These are phyloP conservation scores for Xanthia togata DNA, from an alignment of 2,888 invertebrate genomes.

Conservation along the genomic window DNA sequence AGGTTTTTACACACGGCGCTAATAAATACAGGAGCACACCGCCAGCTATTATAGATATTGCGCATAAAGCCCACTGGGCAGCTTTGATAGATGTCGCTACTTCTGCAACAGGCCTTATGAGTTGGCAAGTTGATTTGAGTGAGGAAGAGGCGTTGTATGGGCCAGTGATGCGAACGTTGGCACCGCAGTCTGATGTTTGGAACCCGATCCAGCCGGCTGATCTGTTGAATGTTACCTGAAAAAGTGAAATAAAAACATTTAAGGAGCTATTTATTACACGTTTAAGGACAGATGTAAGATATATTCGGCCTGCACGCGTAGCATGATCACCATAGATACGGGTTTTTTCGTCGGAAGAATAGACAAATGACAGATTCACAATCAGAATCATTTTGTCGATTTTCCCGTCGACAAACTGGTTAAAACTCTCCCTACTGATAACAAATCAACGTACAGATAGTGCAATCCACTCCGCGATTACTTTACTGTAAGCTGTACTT, in stretches of 20 bases:
- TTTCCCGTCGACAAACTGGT: no score
- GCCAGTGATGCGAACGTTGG: conserved; percentile 80
- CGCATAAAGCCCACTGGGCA: conserved; percentile 84
- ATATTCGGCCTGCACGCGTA: background rate
- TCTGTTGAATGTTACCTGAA: conserved; percentile 87
- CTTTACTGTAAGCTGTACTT: no score
- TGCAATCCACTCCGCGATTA: no score
- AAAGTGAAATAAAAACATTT: conserved; percentile 27
- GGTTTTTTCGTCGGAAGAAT: no score
- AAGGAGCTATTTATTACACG: background rate
- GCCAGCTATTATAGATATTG: conserved; percentile 80
- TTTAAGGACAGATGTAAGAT: background rate
- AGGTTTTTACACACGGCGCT: conserved; percentile 81
- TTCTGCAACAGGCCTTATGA: conserved; percentile 72
- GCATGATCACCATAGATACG: no score
- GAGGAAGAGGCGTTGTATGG: conserved; percentile 80
- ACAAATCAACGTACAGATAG: no score
- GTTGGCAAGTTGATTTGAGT: conserved; percentile 72
- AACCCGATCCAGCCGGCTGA: conserved; percentile 87
- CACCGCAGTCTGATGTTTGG: conserved; percentile 84
- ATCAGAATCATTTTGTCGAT: no score
- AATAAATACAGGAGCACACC: conserved; percentile 81
- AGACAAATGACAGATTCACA: no score
- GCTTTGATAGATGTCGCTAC: conserved; percentile 80
- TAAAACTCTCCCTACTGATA: background rate